Percentiles rank a stretch among this genome's conserved stretches.
Evolutionary conservation across 1,140 invertebrate genomes (phyloP).

Genomic region (Pachypsylla venusta): DNA sequence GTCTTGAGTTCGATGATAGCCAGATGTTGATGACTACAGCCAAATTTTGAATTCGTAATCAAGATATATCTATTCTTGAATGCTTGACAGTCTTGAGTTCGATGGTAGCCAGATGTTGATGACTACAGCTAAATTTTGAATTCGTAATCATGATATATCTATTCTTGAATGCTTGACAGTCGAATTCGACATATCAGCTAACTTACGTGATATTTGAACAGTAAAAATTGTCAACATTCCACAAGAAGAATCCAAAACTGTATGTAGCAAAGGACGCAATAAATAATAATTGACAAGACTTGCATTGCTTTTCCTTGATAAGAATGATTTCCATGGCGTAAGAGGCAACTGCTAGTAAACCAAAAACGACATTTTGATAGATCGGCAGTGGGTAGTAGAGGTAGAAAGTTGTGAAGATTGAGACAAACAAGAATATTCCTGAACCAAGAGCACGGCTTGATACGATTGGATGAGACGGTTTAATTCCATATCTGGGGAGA

Average conservation of each 20-base stretch:
- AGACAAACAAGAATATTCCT: neutral
- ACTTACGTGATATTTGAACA: slow-evolving; percentile 25
- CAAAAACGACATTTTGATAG: slow-evolving; percentile 24
- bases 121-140: no score
- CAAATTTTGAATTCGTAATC: no score
- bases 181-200: no score
- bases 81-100: no score
- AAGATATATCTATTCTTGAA: no score
- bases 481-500: neutral
- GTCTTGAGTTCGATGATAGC: no score
- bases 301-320: slow-evolving; percentile 19
- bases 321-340: slow-evolving; percentile 21
- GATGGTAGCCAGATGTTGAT: no score
- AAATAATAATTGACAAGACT: slow-evolving; percentile 22
- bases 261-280: slow-evolving; percentile 20
- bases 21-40: no score
- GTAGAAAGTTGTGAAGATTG: slow-evolving; percentile 23
- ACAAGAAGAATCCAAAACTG: slow-evolving; percentile 25
- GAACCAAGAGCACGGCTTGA: neutral
- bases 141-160: no score
- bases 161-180: no score
- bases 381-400: slow-evolving; percentile 24
- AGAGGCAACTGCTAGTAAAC: slow-evolving; percentile 21
- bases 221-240: slow-evolving; percentile 25
- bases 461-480: neutral